Evolutionary conservation across 2,888 invertebrate species (phyloP).

Genomic region (Cephus pygmeus): DNA sequence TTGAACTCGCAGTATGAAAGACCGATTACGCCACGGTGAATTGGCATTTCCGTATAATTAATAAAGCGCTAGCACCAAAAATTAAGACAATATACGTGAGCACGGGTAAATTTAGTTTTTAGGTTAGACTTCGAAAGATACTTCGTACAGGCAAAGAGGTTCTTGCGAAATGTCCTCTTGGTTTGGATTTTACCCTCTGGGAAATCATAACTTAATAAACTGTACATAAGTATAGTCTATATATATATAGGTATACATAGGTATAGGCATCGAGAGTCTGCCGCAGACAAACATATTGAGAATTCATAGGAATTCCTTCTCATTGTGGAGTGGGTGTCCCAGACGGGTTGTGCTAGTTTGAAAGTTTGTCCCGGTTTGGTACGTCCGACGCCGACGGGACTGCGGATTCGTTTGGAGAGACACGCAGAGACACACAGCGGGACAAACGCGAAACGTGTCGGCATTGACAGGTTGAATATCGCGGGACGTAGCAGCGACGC

Average conservation of each 20-base stretch:
- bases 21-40: background rate
- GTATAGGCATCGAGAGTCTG: background rate
- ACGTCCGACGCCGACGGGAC: conserved; percentile 46
- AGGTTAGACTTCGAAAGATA: background rate
- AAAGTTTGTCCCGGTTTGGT: conserved; percentile 63
- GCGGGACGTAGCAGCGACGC: conserved; percentile 20
- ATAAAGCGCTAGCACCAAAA: background rate
- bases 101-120: background rate
- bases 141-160: background rate
- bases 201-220: background rate
- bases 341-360: conserved; percentile 64
- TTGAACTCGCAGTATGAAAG: background rate
- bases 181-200: background rate
- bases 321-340: conserved; percentile 27
- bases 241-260: too few relatives aligned
- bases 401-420: conserved; percentile 3
- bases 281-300: conserved; percentile 40
- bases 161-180: background rate
- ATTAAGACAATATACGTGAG: background rate
- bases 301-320: conserved; percentile 26
- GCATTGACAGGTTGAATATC: conserved; percentile 49
- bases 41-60: background rate
- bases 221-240: background rate
- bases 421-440: conserved; percentile 10
- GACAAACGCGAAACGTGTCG: conserved; percentile 43